Evolutionary conservation across 1,140 invertebrate genomes (phyloP).

Genomic region (Pachyrhynchus sulphureomaculatus): DNA sequence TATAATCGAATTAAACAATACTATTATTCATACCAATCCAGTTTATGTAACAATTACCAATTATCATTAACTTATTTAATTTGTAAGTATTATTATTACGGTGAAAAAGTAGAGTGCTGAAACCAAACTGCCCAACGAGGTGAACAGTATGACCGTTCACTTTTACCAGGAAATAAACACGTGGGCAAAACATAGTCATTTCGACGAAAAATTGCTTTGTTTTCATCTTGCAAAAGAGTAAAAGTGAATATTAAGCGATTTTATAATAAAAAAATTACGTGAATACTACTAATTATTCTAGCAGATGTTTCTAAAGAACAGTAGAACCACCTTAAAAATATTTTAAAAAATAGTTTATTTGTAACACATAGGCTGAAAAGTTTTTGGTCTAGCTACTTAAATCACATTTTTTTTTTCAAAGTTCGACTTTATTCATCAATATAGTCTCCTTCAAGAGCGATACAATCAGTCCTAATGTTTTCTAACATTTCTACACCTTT

Average conservation of each 20-base stretch:
- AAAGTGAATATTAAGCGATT: conserved; percentile 13
- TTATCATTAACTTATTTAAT: conserved; percentile 29
- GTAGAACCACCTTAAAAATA: background rate
- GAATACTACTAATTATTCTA: background rate
- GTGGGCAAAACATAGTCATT: conserved; percentile 26
- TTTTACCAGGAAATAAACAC: conserved; percentile 29
- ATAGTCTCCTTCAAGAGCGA: too few relatives aligned
- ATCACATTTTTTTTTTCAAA: too few relatives aligned
- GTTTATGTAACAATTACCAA: conserved; percentile 32
- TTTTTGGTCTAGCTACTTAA: too few relatives aligned
- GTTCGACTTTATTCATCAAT: too few relatives aligned
- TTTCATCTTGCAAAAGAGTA: conserved; percentile 24
- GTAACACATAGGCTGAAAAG: too few relatives aligned
- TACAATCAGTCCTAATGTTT: too few relatives aligned
- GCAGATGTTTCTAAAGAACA: background rate
- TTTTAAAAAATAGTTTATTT: background rate
- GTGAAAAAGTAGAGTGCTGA: conserved; percentile 17
- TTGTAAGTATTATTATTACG: conserved; percentile 19
- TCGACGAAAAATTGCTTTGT: conserved; percentile 21
- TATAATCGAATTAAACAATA: conserved; percentile 26
- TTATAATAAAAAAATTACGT: conserved; percentile 2
- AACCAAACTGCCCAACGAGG: conserved; percentile 22
- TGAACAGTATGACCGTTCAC: conserved; percentile 11
- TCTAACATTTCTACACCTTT: too few relatives aligned
- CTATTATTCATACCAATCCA: conserved; percentile 7